These are phyloP conservation scores for Patiria pectinifera DNA, from an alignment of 53 echinoderm and acorn worm species.

Conservation along the genomic window DNA sequence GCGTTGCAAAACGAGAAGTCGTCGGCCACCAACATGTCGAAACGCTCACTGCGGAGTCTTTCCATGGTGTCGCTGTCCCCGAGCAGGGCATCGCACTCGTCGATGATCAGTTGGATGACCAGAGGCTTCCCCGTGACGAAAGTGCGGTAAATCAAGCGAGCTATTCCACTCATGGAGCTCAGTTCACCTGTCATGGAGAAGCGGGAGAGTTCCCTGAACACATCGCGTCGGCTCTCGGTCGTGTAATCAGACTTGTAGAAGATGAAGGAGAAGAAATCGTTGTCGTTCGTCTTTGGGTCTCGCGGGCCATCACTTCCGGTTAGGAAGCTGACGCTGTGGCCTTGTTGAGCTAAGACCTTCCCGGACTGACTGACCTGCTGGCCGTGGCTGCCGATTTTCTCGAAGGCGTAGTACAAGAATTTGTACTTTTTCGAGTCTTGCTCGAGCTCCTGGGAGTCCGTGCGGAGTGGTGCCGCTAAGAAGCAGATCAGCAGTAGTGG, in stretches of 20 bases:
- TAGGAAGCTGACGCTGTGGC: constrained; percentile 23
- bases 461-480: background rate
- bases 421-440: constrained; percentile 12
- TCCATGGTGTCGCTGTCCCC: background rate
- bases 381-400: constrained; percentile 37
- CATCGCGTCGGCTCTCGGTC: background rate
- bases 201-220: constrained; percentile 4
- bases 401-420: constrained; percentile 40
- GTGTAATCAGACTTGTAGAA: constrained; percentile 24
- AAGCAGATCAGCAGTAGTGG: background rate
- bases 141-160: background rate
- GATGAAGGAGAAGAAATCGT: constrained; percentile 25
- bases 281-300: background rate
- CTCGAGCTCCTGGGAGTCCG: background rate
- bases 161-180: background rate
- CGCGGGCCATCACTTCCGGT: constrained; percentile 2
- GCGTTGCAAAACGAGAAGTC: background rate
- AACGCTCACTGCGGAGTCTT: background rate
- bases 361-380: constrained; percentile 17
- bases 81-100: constrained; percentile 11
- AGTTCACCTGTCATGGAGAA: background rate
- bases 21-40: constrained; percentile 46
- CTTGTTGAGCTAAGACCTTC: constrained; percentile 11
- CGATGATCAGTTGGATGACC: background rate
- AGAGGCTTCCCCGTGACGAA: background rate